phyloP scores from a whole-genome alignment of 2,888 invertebrate genomes.

The Lordiphosa andalusiaca region DNA sequence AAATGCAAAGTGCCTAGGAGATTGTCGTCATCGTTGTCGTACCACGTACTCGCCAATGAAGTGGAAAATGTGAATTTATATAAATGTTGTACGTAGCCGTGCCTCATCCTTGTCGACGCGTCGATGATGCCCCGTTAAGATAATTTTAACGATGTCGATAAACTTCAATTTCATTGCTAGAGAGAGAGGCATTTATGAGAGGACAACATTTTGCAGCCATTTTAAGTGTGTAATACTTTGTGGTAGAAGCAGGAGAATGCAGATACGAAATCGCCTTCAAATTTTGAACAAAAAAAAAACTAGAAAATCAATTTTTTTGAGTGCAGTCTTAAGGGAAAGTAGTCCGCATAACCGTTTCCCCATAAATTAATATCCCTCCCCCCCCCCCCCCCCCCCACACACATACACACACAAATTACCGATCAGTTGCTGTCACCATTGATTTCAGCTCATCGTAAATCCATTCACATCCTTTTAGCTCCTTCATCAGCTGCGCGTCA shows the following conservation, averaged over 20 bases:
- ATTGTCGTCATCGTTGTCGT: slow-evolving; percentile 45
- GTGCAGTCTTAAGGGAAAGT: too few species aligned
- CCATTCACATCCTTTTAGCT: slow-evolving; percentile 13
- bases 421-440: background rate
- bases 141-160: slow-evolving; percentile 74
- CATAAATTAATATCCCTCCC: too few species aligned
- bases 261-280: too few species aligned
- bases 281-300: too few species aligned
- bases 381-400: too few species aligned
- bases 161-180: slow-evolving; percentile 73
- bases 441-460: background rate
- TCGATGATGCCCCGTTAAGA: slow-evolving; percentile 54
- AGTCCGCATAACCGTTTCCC: too few species aligned
- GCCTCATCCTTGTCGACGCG: slow-evolving; percentile 40
- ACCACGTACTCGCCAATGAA: slow-evolving; percentile 52
- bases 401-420: background rate
- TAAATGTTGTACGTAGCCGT: slow-evolving; percentile 56
- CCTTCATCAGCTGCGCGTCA: slow-evolving; percentile 1
- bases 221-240: slow-evolving; percentile 17
- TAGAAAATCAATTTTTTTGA: too few species aligned
- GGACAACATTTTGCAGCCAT: slow-evolving; percentile 36
- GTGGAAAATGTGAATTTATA: slow-evolving; percentile 74
- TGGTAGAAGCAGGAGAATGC: too few species aligned
- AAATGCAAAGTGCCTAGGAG: slow-evolving; percentile 62
- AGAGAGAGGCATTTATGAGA: slow-evolving; percentile 31